Conservation (phyloP, 2,797 vertebrate species). For the Lagorchestes hirsutus region DNA sequence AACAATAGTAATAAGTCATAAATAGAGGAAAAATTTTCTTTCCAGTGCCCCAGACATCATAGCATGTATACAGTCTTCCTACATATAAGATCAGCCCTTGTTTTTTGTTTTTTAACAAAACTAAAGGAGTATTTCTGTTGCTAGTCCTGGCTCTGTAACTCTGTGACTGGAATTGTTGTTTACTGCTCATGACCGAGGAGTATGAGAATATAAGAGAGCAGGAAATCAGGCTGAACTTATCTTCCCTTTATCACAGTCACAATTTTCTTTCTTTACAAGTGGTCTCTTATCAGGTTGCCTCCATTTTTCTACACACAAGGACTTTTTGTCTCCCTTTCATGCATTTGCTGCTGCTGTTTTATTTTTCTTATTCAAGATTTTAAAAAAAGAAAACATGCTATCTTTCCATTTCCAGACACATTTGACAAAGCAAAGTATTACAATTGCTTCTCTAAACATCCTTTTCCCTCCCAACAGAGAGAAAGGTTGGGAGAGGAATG, state of each 20-base stretch:
- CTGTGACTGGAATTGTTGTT: not conserved
- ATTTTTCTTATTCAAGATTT: not conserved
- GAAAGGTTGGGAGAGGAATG: not conserved
- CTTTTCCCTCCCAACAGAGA: not conserved
- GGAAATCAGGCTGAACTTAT: not conserved
- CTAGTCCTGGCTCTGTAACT: not conserved
- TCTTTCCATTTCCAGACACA: not conserved
- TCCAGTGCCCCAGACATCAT: not conserved
- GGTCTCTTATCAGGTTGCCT: not conserved
- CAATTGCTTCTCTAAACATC: not conserved
- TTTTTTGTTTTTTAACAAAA: not conserved
- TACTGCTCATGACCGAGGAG: not conserved
- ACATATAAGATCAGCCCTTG: not conserved
- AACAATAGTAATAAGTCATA: not conserved
- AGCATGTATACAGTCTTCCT: not conserved
- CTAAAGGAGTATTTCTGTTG: not conserved
- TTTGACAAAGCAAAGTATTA: not conserved
- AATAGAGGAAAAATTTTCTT: not conserved
- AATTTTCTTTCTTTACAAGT: not conserved
- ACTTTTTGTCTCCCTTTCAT: not conserved
- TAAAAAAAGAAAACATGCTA: not conserved
- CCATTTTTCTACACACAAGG: not conserved
- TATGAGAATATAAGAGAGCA: not conserved
- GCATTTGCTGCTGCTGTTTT: not conserved
- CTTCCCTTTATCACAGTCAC: not conserved